phyloP scores from a whole-genome alignment of 2,888 invertebrate genomes.

The Epiperipatus broadwayi region DNA sequence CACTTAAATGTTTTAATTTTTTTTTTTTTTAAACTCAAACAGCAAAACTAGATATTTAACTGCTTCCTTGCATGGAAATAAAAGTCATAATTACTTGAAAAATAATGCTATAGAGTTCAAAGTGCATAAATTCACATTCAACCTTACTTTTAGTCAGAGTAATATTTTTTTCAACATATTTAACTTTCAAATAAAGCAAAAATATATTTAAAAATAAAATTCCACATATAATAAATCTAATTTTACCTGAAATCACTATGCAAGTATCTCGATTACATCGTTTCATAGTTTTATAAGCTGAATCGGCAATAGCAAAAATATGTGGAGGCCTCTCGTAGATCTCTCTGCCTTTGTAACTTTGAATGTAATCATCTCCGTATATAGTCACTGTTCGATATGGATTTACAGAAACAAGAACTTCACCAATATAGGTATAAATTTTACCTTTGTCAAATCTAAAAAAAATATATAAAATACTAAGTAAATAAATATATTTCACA shows the following conservation, averaged over 20 bases:
- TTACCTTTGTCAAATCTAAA: constrained; percentile 69
- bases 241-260: constrained; percentile 56
- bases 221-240: neutral
- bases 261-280: constrained; percentile 79
- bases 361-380: constrained; percentile 65
- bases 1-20: too few species aligned
- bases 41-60: too few species aligned
- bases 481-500: constrained; percentile 11
- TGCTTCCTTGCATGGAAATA: too few species aligned
- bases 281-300: constrained; percentile 81
- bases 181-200: neutral
- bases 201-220: neutral
- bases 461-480: constrained; percentile 22
- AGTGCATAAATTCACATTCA: too few species aligned
- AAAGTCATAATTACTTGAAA: too few species aligned
- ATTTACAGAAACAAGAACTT: constrained; percentile 91
- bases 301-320: constrained; percentile 92
- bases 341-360: constrained; percentile 80
- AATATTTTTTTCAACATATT: too few species aligned
- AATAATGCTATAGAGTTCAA: too few species aligned
- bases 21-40: too few species aligned
- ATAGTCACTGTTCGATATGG: constrained; percentile 83
- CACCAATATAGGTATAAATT: constrained; percentile 96
- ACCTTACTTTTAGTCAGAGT: too few species aligned
- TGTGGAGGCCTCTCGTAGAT: constrained; percentile 92